Evolutionary conservation across 2,888 invertebrate species (phyloP), one percentile per base, ranked within the genome.

Genomic region (Drosophila fungiperda): DNA sequence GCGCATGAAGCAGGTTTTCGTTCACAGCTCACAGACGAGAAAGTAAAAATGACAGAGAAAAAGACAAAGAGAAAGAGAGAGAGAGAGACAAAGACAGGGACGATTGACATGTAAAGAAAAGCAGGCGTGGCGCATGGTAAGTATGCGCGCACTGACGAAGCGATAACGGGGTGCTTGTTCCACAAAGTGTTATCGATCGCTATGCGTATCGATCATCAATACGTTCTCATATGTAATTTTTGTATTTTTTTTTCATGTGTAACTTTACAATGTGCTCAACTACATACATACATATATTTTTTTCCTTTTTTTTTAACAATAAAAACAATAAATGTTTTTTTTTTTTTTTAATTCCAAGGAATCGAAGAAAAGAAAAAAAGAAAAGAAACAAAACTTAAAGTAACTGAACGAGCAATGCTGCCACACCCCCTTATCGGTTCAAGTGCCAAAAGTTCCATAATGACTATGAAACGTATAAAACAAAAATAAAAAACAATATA

Each of bases 81-180:
- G 50, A 64, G 59, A 66, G 60, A 68, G 66, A 70, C 60, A 82
- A 60, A 57, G 67, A 82, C 58, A 80, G 71, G 52, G 67, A 82
- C 68, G 57, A 49, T 54, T 66, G 75, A 68, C 61, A 60, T 69
- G 50, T 66, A 57, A 63, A 38, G 54, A 78, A 68, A 65, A 49
- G 65, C 60, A 73, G 81, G 71, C 79, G 78, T 81, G 78, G 84
- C 89, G 90, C 89, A 87, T 91, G 91, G 91, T 91, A 92, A 91
- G 91, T 91, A 91, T 91, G 82, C 91, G 90, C 91, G 83, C 83
- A 79, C 86, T 73, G 32, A 49, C 65, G 82, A 75, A 87, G 67
- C 85, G 89, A 85, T 89, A 89, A 89, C 87, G 85, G 85, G 84
- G 84, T 85, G 89, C 49, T 48, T 57, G 55, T 55, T 53, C 42